Percentiles rank a stretch among this genome's conserved stretches.
Conservation (phyloP, 2,113 vertebrate genomes). For the Sorex araneus region DNA sequence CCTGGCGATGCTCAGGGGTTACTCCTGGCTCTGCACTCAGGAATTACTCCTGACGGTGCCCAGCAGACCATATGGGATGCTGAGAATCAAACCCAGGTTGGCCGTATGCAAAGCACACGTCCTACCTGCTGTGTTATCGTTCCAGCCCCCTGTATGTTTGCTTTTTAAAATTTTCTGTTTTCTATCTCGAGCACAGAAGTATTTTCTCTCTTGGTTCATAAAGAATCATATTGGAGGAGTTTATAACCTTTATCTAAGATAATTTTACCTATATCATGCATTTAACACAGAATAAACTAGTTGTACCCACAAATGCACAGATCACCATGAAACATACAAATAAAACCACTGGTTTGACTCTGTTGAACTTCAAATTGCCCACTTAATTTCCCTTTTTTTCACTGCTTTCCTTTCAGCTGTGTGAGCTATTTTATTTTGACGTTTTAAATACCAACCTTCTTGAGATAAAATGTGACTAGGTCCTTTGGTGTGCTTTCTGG, state of each 20-base stretch:
- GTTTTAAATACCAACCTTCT: constrained; percentile 76
- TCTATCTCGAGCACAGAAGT: too few relatives aligned
- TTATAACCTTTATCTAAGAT: neutral
- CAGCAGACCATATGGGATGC: too few relatives aligned
- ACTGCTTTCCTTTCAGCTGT: constrained; percentile 22
- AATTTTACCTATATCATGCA: neutral
- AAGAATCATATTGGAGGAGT: neutral
- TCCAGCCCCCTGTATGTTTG: too few relatives aligned
- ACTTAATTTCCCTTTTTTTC: neutral
- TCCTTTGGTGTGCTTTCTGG: constrained; percentile 79
- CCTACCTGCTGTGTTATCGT: too few relatives aligned
- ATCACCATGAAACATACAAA: neutral
- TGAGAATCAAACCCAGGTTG: too few relatives aligned
- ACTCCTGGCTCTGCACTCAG: too few relatives aligned
- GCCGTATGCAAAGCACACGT: too few relatives aligned
- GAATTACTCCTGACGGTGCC: too few relatives aligned
- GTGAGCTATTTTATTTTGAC: constrained; percentile 69
- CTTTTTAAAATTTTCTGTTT: too few relatives aligned
- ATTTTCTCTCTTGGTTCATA: neutral
- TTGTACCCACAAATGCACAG: neutral
- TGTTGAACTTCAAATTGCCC: neutral
- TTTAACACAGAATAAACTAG: neutral
- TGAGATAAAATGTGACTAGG: constrained; percentile 73
- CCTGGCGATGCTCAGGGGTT: too few relatives aligned
- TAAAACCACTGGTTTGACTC: neutral